These are phyloP conservation scores for Coccyzus lansbergi DNA, from an alignment of 2,797 vertebrate species.

Conservation along the genomic window DNA sequence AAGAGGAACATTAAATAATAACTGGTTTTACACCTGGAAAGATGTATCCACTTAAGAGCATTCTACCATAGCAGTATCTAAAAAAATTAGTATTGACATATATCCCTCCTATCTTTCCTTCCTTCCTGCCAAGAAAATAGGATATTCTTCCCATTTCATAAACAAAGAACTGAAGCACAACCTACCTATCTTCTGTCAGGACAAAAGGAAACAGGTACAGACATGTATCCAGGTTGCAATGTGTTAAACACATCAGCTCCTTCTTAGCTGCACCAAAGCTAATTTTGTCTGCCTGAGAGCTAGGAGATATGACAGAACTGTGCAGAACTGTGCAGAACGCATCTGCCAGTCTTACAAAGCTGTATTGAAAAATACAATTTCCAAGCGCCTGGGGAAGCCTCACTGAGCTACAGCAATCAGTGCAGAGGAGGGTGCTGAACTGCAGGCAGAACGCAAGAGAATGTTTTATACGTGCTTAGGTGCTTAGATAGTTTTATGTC, in stretches of 20 bases:
- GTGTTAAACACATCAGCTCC: slow-evolving; percentile 6
- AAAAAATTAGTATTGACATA: neutral
- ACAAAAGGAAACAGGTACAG: slow-evolving; percentile 21
- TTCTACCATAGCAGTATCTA: neutral
- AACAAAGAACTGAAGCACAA: neutral
- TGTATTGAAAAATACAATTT: slow-evolving; percentile 9
- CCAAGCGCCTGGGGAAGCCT: slow-evolving; percentile 42
- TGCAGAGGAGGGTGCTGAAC: slow-evolving; percentile 18
- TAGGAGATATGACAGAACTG: neutral
- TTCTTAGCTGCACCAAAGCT: slow-evolving; percentile 20
- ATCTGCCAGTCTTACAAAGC: slow-evolving; percentile 25
- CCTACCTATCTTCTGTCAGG: neutral
- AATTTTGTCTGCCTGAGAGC: slow-evolving; percentile 28
- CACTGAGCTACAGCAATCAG: neutral
- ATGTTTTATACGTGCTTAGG: neutral
- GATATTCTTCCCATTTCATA: neutral
- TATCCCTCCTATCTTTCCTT: neutral
- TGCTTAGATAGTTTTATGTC: neutral
- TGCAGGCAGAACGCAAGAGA: slow-evolving; percentile 5
- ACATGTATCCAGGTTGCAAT: slow-evolving; percentile 19
- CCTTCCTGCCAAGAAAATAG: neutral
- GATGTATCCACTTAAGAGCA: neutral
- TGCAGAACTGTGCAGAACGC: slow-evolving; percentile 8
- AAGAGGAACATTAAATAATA: neutral
- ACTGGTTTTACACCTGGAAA: neutral